A percentile compares a stretch with the other conserved stretches of the same genome.
These are phyloP conservation scores for Parnassius mnemosyne DNA, from an alignment of 2,888 invertebrate genomes.

Conservation along the genomic window DNA sequence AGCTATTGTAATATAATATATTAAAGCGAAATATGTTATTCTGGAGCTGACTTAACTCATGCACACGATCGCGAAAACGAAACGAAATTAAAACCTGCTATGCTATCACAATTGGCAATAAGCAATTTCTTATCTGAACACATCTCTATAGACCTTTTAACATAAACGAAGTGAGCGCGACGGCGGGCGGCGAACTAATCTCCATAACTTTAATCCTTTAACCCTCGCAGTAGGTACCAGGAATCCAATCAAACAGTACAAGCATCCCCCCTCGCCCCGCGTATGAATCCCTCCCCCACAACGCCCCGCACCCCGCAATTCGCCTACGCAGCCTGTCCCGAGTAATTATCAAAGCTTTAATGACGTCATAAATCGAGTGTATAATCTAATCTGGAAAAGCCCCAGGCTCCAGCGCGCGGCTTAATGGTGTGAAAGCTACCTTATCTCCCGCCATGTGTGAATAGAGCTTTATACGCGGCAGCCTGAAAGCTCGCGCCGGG, in stretches of 20 bases:
- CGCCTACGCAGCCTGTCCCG: conserved; percentile 81
- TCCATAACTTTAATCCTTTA: conserved; percentile 81
- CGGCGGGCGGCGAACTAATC: conserved; percentile 80
- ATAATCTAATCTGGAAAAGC: conserved; percentile 82
- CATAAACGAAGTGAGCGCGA: conserved; percentile 72
- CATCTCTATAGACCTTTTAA: conserved; percentile 78
- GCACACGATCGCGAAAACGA: conserved; percentile 39
- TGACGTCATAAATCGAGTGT: conserved; percentile 81
- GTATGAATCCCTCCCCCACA: conserved; percentile 43
- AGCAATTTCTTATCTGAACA: conserved; percentile 77
- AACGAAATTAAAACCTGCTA: conserved; percentile 71
- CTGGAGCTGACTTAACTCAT: conserved; percentile 27
- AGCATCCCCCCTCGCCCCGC: conserved; percentile 54
- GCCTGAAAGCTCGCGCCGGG: conserved; percentile 78
- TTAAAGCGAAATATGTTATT: neutral
- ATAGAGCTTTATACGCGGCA: conserved; percentile 79
- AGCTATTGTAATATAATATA: no score
- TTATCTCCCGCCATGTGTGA: conserved; percentile 81
- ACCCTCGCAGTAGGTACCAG: conserved; percentile 72
- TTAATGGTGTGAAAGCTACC: conserved; percentile 81
- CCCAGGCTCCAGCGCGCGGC: conserved; percentile 79
- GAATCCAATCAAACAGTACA: conserved; percentile 81
- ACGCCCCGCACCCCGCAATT: conserved; percentile 49
- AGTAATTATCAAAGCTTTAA: conserved; percentile 82
- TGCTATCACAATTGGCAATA: conserved; percentile 77